Evolutionary conservation across 1,140 invertebrate genomes (phyloP).

Genomic region (Drosophila ambigua): DNA sequence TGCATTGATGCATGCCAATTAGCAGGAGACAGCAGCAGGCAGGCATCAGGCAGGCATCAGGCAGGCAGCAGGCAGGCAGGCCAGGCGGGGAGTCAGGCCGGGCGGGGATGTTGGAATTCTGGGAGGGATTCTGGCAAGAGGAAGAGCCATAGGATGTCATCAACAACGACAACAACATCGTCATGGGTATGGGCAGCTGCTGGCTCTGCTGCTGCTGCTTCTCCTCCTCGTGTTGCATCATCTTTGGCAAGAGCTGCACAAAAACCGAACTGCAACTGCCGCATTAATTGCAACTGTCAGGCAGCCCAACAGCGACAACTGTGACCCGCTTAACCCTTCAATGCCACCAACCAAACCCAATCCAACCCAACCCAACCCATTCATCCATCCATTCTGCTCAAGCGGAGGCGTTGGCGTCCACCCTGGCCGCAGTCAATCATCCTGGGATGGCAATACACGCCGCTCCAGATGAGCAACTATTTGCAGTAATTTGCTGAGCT

Average conservation of each 20-base stretch:
- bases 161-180: constrained; percentile 5
- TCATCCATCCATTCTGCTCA: constrained; percentile 4
- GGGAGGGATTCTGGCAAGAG: constrained; percentile 10
- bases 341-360: neutral
- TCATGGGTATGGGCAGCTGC: constrained; percentile 17
- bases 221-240: constrained; percentile 35
- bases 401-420: constrained; percentile 5
- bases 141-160: too few species aligned
- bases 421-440: constrained; percentile 44
- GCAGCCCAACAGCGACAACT: constrained; percentile 27
- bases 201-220: neutral
- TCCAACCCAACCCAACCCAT: neutral
- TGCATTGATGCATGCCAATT: constrained; percentile 80
- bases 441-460: constrained; percentile 32
- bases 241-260: constrained; percentile 63
- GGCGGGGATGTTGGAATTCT: neutral
- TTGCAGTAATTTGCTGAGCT: constrained; percentile 38
- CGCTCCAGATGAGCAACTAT: constrained; percentile 9
- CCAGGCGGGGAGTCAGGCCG: too few species aligned
- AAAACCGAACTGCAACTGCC: constrained; percentile 60
- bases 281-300: constrained; percentile 80
- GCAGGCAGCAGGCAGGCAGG: neutral
- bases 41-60: neutral
- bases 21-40: constrained; percentile 45
- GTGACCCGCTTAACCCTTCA: constrained; percentile 52